Evolutionary conservation across 2,888 invertebrate genomes (phyloP), one percentile per base, ranked within the genome.

Genomic region (Formica aserva): DNA sequence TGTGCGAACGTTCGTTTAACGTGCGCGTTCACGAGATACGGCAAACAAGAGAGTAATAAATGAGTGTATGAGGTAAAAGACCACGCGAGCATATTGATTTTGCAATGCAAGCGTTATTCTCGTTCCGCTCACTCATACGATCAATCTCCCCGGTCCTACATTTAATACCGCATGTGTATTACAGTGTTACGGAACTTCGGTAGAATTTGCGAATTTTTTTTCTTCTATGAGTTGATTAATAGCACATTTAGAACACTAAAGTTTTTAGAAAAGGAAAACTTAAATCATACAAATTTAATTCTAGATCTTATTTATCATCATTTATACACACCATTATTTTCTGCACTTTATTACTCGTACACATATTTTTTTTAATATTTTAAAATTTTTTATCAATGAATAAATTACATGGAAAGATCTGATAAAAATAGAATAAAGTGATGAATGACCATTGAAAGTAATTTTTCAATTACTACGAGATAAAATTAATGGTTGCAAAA

Each of bases 21-120:
- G 35, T 63, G 75, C 66, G 32, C 29, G 15, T 38, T 38, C 69
- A 52, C 45, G 71, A 60, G 45, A 45, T 72, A 71, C 8, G 76
- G 76, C 76, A 77, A 77, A 77, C 78, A 80, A 80, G 78, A 80
- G 60, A 32, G 78, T 72, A 80, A 80, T 72, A 80, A 80, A 80
- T 72, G 57, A 52, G 60, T 45, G 32, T 45, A 72, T 52, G 52
- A 60, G 72, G 45, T 80, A 80, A 80, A 80, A 72, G 60, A 80
- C 72, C 72, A 80, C 55, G 60, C 72, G 4, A 18, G 71, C 72
- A 72, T 80, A 80, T 80, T 80, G 78, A 80, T 80, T 80, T 72
- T 72, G 60, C 60, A 35, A 80, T 80, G 72, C 72, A 80, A 60
- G 60, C 78, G 78, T 77, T 77, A 77, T 77, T 55, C 69, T 38